Evolutionary conservation across 2,888 invertebrate genomes (phyloP).

Genomic region (Clitarchus hookeri): DNA sequence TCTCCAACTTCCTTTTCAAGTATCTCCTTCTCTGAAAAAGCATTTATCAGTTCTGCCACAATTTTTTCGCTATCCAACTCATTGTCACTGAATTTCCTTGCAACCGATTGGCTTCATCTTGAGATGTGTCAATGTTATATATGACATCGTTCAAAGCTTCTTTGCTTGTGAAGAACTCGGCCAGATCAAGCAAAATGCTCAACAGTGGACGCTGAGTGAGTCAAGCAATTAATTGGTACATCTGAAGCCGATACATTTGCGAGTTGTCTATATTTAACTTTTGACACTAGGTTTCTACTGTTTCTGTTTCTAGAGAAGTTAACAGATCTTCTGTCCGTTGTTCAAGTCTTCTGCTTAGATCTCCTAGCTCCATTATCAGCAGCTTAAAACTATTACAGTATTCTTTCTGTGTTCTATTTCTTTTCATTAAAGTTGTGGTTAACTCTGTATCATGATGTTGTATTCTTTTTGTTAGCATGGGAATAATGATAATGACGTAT

Average conservation of each 20-base stretch:
- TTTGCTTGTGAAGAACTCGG: not conserved
- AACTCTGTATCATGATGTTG: not conserved
- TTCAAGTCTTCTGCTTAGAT: not conserved
- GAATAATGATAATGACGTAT: not conserved
- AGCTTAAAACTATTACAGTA: not conserved
- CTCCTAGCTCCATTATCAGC: not conserved
- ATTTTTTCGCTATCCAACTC: no score
- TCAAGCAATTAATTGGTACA: not conserved
- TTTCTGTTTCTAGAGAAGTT: not conserved
- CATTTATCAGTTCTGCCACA: no score
- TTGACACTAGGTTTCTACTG: not conserved
- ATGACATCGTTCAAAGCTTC: not conserved
- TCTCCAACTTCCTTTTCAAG: not conserved
- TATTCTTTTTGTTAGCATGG: not conserved
- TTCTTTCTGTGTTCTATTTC: not conserved
- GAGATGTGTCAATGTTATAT: not conserved
- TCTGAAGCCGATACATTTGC: not conserved
- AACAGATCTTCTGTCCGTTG: not conserved
- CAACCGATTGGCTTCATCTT: not conserved
- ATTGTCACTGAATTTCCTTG: not conserved
- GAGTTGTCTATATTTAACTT: not conserved
- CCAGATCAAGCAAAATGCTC: not conserved
- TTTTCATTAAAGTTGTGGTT: not conserved
- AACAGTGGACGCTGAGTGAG: not conserved
- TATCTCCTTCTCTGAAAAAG: not conserved